A percentile compares a stretch with the other conserved stretches of the same genome.
phyloP scores from a whole-genome alignment of 2,113 vertebrate species.

The Benitochromis conjunctus region DNA sequence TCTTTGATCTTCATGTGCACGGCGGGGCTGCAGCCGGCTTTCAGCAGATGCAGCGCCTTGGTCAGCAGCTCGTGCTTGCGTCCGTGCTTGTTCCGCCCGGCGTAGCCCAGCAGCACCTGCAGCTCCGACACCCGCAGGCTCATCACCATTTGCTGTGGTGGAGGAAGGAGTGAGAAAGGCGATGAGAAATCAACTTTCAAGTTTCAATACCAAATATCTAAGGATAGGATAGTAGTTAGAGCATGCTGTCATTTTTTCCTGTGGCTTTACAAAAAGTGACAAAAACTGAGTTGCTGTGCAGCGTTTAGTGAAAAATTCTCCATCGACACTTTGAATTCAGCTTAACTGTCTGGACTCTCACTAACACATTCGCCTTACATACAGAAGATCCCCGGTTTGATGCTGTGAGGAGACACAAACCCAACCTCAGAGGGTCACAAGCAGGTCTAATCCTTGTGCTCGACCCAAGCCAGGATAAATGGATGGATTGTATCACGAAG shows the following conservation, averaged over 20 bases:
- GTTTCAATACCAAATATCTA: neutral
- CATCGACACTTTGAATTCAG: neutral
- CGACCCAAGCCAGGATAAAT: neutral
- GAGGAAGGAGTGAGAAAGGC: neutral
- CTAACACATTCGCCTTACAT: neutral
- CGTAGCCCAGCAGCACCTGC: conserved; percentile 98
- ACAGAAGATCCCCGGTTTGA: neutral
- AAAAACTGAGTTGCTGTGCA: neutral
- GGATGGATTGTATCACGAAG: neutral
- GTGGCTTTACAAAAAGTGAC: neutral
- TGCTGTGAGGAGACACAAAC: neutral
- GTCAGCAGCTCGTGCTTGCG: conserved; percentile 99
- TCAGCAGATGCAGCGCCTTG: conserved; percentile 94
- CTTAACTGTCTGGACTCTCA: neutral
- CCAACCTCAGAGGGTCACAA: neutral
- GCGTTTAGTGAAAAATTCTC: neutral
- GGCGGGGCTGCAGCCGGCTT: conserved; percentile 95
- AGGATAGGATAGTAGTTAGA: neutral
- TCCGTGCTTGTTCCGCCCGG: conserved; percentile 97
- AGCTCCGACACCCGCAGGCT: conserved; percentile 99
- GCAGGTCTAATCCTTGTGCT: neutral
- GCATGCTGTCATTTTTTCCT: neutral
- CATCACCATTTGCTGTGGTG: conserved; percentile 98
- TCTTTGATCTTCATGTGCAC: conserved; percentile 99
- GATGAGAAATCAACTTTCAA: neutral